Conservation (phyloP, 53 echinoderm and acorn worm species). For the Patiria pectinifera region DNA sequence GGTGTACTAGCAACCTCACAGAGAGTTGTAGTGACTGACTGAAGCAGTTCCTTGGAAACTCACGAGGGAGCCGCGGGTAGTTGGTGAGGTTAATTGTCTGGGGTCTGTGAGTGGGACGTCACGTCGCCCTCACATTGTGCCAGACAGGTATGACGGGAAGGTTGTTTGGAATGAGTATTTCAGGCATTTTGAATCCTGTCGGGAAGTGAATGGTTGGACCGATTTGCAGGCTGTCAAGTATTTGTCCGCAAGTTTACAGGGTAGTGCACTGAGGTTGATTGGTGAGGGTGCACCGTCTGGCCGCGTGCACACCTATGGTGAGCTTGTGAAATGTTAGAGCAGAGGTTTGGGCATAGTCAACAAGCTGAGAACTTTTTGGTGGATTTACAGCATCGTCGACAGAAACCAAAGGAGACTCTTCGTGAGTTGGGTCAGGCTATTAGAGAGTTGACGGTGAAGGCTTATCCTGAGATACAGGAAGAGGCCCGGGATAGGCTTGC, state of each 20-base stretch:
- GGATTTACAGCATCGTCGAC: too few species aligned
- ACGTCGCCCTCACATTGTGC: constrained; percentile 39
- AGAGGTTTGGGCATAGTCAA: too few species aligned
- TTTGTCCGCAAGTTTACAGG: constrained; percentile 34
- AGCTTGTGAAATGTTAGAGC: too few species aligned
- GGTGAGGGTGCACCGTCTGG: too few species aligned
- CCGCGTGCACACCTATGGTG: too few species aligned
- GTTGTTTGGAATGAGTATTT: constrained; percentile 48
- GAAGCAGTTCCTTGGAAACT: not conserved
- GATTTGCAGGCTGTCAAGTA: constrained; percentile 15
- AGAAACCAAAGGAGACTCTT: not conserved
- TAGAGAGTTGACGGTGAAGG: constrained; percentile 24
- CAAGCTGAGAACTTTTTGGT: too few species aligned
- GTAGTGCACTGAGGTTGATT: not conserved
- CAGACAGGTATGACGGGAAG: constrained; percentile 52
- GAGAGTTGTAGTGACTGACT: not conserved
- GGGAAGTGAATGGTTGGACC: constrained; percentile 28
- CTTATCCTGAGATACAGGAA: constrained; percentile 37
- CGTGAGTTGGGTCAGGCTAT: constrained; percentile 45
- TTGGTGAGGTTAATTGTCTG: not conserved
- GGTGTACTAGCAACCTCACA: constrained; percentile 10
- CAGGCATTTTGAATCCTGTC: constrained; percentile 43
- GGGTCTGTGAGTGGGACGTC: not conserved
- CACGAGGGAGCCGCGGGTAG: not conserved
- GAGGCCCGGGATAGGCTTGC: constrained; percentile 27